These are phyloP conservation scores for Echeneis naucrates DNA, from an alignment of 2,797 vertebrate species.

Conservation along the genomic window DNA sequence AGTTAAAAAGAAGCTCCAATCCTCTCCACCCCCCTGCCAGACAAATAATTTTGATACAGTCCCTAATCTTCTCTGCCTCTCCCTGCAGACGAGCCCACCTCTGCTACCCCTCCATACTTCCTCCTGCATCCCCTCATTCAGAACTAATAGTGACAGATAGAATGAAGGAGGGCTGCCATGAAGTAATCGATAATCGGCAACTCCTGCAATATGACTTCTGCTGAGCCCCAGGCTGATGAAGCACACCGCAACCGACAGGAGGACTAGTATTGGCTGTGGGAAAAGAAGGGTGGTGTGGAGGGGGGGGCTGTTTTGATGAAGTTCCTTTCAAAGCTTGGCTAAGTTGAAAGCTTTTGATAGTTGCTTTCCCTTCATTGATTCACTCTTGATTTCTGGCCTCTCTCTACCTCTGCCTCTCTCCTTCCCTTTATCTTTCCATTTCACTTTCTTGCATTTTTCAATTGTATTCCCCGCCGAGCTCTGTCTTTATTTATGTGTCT, in stretches of 20 bases:
- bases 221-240: conserved; percentile 65
- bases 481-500: conserved; percentile 60
- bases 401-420: background rate
- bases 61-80: background rate
- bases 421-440: conserved; percentile 46
- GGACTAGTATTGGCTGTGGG: background rate
- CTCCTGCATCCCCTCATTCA: conserved; percentile 17
- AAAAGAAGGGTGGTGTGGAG: background rate
- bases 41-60: background rate
- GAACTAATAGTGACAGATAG: conserved; percentile 53
- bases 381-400: conserved; percentile 54
- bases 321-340: conserved; percentile 67
- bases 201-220: conserved; percentile 64
- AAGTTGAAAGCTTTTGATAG: conserved; percentile 74
- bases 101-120: background rate
- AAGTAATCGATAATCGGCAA: conserved; percentile 77
- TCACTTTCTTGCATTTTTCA: conserved; percentile 53
- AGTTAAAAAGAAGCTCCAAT: background rate
- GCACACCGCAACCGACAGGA: conserved; percentile 57
- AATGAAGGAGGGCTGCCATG: conserved; percentile 66
- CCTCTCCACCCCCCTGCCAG: no score
- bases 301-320: conserved; percentile 75
- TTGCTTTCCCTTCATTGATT: conserved; percentile 69
- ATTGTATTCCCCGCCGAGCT: conserved; percentile 51
- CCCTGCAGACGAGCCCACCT: conserved; percentile 11